Evolutionary conservation across 2,797 vertebrate species (phyloP).

Genomic region (Orientallactaga sibirica): DNA sequence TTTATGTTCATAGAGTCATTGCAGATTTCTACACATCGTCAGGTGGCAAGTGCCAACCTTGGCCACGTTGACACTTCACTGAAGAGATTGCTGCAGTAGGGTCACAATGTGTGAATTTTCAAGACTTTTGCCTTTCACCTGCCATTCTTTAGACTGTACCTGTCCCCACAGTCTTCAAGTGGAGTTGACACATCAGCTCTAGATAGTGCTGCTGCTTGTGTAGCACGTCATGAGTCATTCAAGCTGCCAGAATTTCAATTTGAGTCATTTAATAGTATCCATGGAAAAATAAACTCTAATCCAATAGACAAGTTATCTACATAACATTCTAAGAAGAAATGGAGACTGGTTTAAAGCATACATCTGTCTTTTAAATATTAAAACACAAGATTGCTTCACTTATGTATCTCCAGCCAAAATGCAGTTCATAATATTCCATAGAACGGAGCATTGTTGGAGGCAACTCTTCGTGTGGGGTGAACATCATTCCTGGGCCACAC

Average conservation of each 20-base stretch:
- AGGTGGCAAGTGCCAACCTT: background rate
- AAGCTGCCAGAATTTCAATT: constrained; percentile 64
- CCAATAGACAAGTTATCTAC: constrained; percentile 61
- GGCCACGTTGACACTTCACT: background rate
- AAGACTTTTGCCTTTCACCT: background rate
- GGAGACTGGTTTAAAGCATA: constrained; percentile 71
- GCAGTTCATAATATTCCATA: constrained; percentile 81
- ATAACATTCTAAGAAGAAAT: constrained; percentile 69
- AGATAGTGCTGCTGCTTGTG: background rate
- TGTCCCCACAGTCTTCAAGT: background rate
- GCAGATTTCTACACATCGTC: background rate
- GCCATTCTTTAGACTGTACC: no score
- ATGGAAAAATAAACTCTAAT: constrained; percentile 83
- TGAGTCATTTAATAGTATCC: constrained; percentile 77
- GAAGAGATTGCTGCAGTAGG: background rate
- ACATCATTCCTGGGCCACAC: constrained; percentile 84
- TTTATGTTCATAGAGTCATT: background rate
- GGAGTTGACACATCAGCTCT: background rate
- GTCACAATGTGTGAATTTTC: background rate
- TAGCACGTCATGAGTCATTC: background rate
- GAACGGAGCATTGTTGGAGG: constrained; percentile 68
- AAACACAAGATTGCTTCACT: constrained; percentile 57
- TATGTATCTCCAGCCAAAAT: constrained; percentile 36
- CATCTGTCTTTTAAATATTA: constrained; percentile 79
- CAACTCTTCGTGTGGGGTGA: background rate